These are phyloP conservation scores for Microcebus murinus DNA, from an alignment of 2,113 vertebrate genomes.

Conservation along the genomic window DNA sequence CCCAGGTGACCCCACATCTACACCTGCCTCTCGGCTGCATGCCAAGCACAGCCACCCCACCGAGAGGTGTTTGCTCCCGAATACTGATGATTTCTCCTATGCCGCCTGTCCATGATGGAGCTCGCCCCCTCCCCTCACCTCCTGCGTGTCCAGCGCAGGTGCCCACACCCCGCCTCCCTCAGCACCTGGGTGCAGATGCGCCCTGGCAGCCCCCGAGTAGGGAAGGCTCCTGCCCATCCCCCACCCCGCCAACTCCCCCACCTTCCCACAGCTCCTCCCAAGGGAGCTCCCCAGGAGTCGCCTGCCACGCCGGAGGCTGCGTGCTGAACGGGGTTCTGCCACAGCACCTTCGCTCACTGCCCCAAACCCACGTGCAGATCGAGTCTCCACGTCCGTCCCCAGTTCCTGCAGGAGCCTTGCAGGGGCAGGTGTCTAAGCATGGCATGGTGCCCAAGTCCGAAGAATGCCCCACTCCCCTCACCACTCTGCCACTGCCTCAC, in stretches of 20 bases:
- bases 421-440: too few relatives aligned
- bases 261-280: not conserved
- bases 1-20: not conserved
- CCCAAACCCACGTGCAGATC: not conserved
- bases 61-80: too few relatives aligned
- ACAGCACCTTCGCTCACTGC: not conserved
- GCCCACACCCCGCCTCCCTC: too few relatives aligned
- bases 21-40: not conserved
- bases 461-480: too few relatives aligned
- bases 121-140: too few relatives aligned
- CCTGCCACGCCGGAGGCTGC: rapidly evolving
- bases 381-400: not conserved
- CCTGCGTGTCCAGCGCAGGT: not conserved
- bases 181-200: not conserved
- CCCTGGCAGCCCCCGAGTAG: too few relatives aligned
- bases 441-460: too few relatives aligned
- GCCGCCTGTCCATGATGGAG: too few relatives aligned
- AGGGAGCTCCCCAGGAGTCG: not conserved
- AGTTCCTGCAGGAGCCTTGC: too few relatives aligned
- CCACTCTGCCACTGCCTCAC: too few relatives aligned
- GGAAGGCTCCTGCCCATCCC: not conserved
- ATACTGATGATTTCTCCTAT: too few relatives aligned
- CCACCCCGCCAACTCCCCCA: not conserved
- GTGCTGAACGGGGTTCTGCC: not conserved
- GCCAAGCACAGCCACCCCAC: too few relatives aligned